Evolutionary conservation across 2,888 invertebrate species (phyloP), one percentile per base, ranked within the genome.

Genomic region (Gordius sp.): DNA sequence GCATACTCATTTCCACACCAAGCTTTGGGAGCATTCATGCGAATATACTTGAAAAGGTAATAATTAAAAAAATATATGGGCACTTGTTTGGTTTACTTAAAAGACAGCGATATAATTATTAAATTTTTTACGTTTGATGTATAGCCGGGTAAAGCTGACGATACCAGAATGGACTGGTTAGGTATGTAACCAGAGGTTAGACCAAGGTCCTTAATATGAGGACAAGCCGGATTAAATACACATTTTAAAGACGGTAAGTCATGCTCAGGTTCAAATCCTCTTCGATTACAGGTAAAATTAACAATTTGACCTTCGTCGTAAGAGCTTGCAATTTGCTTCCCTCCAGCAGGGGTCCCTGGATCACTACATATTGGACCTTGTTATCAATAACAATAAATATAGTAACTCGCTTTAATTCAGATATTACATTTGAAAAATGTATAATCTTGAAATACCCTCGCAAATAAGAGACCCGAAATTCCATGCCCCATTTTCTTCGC

Each of bases 401-500:
- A 39, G 39, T 39, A 8, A 39, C 39, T 13, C n/a, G n/a, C n/a
- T 8, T n/a, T 18, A 47, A 20, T 47, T 47, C 4, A 4, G 47
- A n/a, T 47, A 47, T 4, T 47, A 20, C 4, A 27, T 54, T 4
- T 26, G 20, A 27, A 13, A 54, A 28, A 57, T 56, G 27, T 4
- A 26, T n/a, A 13, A n/a, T 24, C 2, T 18, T 23, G 27, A 25
- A 58, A 41, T 59, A 68, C 69, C 91, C 73, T 89, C 87, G 66
- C 93, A 93, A 57, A 84, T 74, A 56, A 93, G 73, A 66, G 86
- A 85, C 28, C 91, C 91, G 67, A 91, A 87, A 72, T 91, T 91
- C 93, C 93, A 93, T 60, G 82, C 79, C 1, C 85, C 84, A 65
- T 85, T 85, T 1, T 79, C 79, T 71, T 81, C 80, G 69, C 91